Evolutionary conservation across 2,797 vertebrate genomes (phyloP).

Genomic region (Amazona finschi): DNA sequence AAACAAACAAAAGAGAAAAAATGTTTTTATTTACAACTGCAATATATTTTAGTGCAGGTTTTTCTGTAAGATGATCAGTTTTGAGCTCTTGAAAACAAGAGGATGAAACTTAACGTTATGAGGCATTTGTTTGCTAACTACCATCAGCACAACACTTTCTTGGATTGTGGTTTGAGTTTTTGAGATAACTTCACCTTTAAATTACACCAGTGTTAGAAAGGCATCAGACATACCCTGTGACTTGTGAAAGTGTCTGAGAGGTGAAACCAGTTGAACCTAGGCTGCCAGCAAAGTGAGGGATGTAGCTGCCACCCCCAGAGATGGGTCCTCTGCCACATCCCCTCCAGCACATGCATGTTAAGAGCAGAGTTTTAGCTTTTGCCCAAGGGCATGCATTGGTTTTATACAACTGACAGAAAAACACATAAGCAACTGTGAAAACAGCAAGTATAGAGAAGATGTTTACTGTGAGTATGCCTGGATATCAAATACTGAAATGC

Average conservation of each 20-base stretch:
- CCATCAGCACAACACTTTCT: background rate
- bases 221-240: background rate
- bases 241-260: background rate
- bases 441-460: background rate
- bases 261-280: background rate
- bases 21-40: background rate
- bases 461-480: background rate
- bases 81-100: background rate
- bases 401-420: background rate
- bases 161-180: background rate
- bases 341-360: background rate
- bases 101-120: background rate
- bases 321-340: background rate
- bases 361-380: background rate
- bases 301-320: background rate
- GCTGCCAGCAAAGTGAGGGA: background rate
- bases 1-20: background rate
- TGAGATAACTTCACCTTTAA: background rate
- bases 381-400: background rate
- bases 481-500: background rate
- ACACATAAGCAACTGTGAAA: background rate
- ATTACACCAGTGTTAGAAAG: background rate
- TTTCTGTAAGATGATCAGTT: background rate
- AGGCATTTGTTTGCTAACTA: background rate
- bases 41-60: background rate